Evolutionary conservation across 1,140 invertebrate genomes (phyloP), one percentile per base, ranked within the genome.

Genomic region (Leptopilina clavipes): DNA sequence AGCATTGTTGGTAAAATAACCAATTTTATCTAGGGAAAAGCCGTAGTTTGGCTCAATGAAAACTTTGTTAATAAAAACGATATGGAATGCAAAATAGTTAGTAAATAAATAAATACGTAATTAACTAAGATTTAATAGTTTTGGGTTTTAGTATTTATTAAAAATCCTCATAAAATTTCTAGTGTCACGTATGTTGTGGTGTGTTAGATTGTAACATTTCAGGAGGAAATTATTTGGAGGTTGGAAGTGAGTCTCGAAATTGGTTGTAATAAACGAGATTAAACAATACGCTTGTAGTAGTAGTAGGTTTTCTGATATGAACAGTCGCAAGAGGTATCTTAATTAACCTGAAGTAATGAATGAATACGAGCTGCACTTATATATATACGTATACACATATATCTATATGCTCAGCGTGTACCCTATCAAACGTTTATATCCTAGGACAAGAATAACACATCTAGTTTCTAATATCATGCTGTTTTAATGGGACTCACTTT

Each of bases 261-360:
- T 65, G 10, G 56, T 31, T 12, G 19, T 31, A 65, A 25, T 25
- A 65, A 31, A 65, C 11, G 25, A 65, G 25, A 81, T 83, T 83
- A 76, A 80, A 83, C 82, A 85, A 85, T 74, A 74, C 72, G 56
- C 25, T 31, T 31, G 71, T 73, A 59, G 76, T 52, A 75, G 44
- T 74, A 70, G 54, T 72, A 75, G 17, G 48, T 14, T 31, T 65
- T 74, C 75, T 76, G 81, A 79, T 75, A 84, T 85, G 82, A 82
- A 78, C 78, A 79, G 76, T 79, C 73, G 75, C 80, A 79, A 85
- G 84, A 65, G 59, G 84, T 76, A 73, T 83, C 82, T 84, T 83
- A 85, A 86, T 85, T 86, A 83, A 86, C 84, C 83, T 82, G 74
- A 77, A 79, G 76, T 79, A 84, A 84, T 82, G 83, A 75, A 75